These are phyloP conservation scores for Rhingia rostrata DNA, from an alignment of 2,888 invertebrate species.

Conservation along the genomic window DNA sequence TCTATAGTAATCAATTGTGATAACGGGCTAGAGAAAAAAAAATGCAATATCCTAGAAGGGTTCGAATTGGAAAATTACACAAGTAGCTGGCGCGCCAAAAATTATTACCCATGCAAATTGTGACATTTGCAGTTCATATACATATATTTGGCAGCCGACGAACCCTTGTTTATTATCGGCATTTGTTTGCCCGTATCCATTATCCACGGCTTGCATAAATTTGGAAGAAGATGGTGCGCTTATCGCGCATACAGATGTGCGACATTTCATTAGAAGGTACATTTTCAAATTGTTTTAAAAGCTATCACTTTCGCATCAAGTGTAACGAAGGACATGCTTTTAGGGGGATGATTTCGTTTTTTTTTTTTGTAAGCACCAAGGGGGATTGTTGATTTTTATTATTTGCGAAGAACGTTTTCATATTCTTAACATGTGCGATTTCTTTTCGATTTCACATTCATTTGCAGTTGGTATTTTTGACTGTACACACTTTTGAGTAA, in stretches of 20 bases:
- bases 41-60: constrained; percentile 30
- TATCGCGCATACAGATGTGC: constrained; percentile 31
- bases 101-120: constrained; percentile 73
- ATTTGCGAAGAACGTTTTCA: background rate
- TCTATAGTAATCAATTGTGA: constrained; percentile 40
- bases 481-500: background rate
- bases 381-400: background rate
- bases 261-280: constrained; percentile 10
- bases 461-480: background rate
- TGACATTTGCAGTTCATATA: constrained; percentile 54
- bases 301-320: constrained; percentile 26
- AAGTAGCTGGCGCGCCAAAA: constrained; percentile 45
- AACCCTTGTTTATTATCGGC: constrained; percentile 41
- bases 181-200: constrained; percentile 23
- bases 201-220: constrained; percentile 30
- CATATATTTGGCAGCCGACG: background rate
- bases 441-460: background rate
- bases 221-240: constrained; percentile 23
- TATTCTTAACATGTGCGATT: background rate
- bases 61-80: constrained; percentile 8
- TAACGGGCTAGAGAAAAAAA: constrained; percentile 9
- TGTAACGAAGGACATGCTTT: constrained; percentile 17
- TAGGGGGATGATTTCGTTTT: constrained; percentile 20
- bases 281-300: constrained; percentile 23
- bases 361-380: background rate